Base-by-base conservation (phyloP, 2,797 vertebrate genomes). In the Aselliscus stoliczkanus region DNA sequence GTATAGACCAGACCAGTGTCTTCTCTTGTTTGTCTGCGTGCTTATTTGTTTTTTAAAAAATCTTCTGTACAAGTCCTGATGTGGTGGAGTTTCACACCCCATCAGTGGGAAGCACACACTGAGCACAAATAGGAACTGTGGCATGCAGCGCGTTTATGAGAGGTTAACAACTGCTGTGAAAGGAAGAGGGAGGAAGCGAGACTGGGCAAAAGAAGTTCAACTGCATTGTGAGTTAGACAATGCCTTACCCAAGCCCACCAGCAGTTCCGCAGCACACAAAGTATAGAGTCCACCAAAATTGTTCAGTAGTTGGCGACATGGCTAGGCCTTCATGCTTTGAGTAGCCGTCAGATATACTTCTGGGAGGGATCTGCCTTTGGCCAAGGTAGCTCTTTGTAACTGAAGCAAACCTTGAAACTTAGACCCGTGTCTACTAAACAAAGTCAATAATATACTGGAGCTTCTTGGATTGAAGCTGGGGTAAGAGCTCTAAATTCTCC, bases 11-110 rank as follows among this genome's bases (percentile, higher is more conserved):
- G 8, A 50, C 2, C 12, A 17, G 2, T 62, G 37, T 6, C 72
- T 82, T 94, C 4, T 39, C 80, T 50, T 34, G 7, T 88, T 69
- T 47, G 34, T 75, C 27, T 75, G 8, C 44, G 69, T 73, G 8
- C 25, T 54, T 65, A 27, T 69, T 90, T 85, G 14, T 65, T 90
- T 94, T 80, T 75, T n/a, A n/a, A 89, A 92, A 21, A 73, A 58
- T 42, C 12, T 76, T 42, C 8, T 10, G 7, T 4, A 60, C n/a
- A 82, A 87, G 5, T 62, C 37, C n/a, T 65, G 65, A 2, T 13
- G 56, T 21, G 12, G 29, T 69, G 39, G 42, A 20, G 27, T 93
- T 90, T 83, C 17, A n/a, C n/a, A 56, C n/a, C n/a, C n/a, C n/a
- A n/a, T n/a, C n/a, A n/a, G n/a, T n/a, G n/a, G n/a, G 88, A 82